Percentiles rank a stretch among this genome's conserved stretches.
Conservation (phyloP, 2,113 vertebrate species). For the Spheniscus mendiculus region DNA sequence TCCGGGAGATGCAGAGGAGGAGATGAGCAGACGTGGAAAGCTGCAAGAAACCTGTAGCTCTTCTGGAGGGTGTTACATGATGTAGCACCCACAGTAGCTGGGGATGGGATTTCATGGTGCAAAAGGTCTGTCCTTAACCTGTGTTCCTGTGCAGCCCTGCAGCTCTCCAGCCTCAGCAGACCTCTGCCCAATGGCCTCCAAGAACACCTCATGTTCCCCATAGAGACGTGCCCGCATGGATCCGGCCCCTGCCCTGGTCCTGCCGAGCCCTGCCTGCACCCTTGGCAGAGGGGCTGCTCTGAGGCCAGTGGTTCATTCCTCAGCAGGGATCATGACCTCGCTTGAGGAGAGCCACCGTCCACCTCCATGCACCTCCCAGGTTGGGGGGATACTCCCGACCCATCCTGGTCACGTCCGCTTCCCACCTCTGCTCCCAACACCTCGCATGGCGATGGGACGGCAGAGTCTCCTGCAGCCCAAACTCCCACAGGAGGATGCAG, state of each 20-base stretch:
- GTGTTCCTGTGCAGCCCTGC: background rate
- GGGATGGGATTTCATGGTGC: background rate
- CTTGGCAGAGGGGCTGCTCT: background rate
- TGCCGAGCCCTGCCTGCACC: background rate
- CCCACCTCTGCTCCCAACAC: background rate
- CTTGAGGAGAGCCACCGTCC: background rate
- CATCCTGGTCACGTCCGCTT: background rate
- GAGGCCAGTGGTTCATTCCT: background rate
- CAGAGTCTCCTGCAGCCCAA: background rate
- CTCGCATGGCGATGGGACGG: accelerated
- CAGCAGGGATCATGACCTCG: accelerated
- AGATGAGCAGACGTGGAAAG: background rate
- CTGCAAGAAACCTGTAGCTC: background rate
- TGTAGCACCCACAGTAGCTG: background rate
- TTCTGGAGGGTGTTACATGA: background rate
- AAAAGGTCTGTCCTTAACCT: background rate
- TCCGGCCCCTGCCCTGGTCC: background rate
- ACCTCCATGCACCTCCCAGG: accelerated
- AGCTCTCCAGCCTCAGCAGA: background rate
- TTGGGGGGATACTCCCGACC: accelerated
- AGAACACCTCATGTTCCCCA: background rate
- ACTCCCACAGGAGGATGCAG: background rate
- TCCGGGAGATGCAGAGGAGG: background rate
- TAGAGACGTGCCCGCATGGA: accelerated
- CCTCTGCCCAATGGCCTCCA: background rate